Evolutionary conservation across 2,797 vertebrate species (phyloP).

Genomic region (Melanotaenia trifasciata): DNA sequence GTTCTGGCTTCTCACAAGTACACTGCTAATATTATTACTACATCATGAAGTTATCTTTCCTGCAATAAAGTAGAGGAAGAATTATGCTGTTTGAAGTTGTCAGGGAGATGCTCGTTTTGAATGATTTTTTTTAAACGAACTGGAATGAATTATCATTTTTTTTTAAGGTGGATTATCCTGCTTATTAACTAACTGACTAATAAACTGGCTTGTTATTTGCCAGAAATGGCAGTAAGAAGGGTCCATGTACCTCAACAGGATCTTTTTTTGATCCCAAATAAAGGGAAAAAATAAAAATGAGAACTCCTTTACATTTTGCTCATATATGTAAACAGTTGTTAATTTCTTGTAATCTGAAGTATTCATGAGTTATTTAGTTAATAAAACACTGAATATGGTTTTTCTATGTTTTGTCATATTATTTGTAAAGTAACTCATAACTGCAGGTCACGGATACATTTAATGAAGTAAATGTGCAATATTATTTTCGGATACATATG

Average conservation of each 20-base stretch:
- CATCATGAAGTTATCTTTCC: too few species aligned
- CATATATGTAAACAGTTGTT: background rate
- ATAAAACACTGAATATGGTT: background rate
- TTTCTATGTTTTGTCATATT: background rate
- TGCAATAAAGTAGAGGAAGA: too few species aligned
- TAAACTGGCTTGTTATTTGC: too few species aligned
- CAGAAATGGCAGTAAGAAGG: background rate
- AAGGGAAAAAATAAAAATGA: background rate
- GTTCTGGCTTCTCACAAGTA: background rate
- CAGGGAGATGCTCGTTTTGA: too few species aligned
- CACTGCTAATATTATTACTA: background rate
- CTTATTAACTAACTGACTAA: too few species aligned
- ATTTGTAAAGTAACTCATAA: background rate
- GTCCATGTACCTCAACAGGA: background rate
- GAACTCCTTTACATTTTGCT: background rate
- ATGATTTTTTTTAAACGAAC: too few species aligned
- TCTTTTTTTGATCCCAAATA: background rate
- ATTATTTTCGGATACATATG: background rate
- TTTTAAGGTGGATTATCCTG: too few species aligned
- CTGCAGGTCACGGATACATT: background rate
- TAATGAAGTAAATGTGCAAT: background rate
- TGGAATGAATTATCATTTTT: too few species aligned
- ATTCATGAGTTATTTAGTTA: too few species aligned
- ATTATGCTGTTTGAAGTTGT: too few species aligned
- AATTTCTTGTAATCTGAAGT: too few species aligned